Conservation (phyloP, 2,113 vertebrate genomes). For the Larimichthys crocea region DNA sequence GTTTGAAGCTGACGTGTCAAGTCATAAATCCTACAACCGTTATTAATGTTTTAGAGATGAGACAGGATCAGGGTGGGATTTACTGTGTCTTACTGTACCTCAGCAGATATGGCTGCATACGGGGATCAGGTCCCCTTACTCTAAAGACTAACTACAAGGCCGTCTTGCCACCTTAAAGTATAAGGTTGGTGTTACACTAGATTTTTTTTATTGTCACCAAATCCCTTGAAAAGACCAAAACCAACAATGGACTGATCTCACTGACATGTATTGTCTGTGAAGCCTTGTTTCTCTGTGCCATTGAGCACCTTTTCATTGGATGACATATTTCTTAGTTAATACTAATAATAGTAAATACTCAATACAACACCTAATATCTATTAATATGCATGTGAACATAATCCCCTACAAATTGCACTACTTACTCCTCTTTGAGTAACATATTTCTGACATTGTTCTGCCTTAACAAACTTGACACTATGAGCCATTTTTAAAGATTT, state of each 20-base stretch:
- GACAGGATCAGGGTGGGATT: background rate
- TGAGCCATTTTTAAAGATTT: background rate
- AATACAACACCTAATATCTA: background rate
- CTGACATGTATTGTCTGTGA: background rate
- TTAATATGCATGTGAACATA: background rate
- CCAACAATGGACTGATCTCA: background rate
- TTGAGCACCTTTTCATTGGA: background rate
- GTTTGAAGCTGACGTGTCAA: conserved; percentile 18
- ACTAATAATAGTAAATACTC: too few relatives aligned
- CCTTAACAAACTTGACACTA: background rate
- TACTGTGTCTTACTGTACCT: conserved; percentile 13
- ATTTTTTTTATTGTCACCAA: background rate
- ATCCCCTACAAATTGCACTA: background rate
- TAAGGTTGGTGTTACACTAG: conserved; percentile 6
- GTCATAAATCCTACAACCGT: background rate
- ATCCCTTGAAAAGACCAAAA: conserved; percentile 24
- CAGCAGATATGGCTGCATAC: conserved; percentile 10
- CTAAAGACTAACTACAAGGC: conserved; percentile 25
- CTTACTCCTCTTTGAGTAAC: background rate
- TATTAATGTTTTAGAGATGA: background rate
- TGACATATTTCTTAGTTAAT: background rate
- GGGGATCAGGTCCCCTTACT: conserved; percentile 1
- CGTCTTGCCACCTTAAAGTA: conserved; percentile 7
- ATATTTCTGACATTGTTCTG: background rate
- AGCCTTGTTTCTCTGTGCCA: background rate